These are phyloP conservation scores for Drosophila malerkotliana DNA, from an alignment of 1,140 invertebrate species.

Conservation along the genomic window DNA sequence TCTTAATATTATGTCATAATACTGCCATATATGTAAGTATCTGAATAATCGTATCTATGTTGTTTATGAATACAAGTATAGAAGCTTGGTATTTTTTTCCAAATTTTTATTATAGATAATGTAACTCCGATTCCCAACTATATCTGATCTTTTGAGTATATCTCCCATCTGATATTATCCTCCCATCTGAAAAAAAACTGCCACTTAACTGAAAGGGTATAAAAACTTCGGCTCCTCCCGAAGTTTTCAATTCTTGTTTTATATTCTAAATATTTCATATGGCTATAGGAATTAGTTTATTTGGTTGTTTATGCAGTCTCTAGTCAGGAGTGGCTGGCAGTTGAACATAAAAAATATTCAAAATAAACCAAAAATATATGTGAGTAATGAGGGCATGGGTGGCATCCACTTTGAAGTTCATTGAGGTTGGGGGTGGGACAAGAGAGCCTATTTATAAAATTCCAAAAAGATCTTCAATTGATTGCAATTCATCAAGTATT, in stretches of 20 bases:
- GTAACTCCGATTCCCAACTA: no score
- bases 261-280: constrained; percentile 72
- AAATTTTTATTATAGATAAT: no score
- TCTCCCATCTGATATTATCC: no score
- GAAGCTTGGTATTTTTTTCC: no score
- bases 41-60: no score
- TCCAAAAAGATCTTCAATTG: neutral
- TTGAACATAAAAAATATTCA: constrained; percentile 29
- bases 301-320: constrained; percentile 63
- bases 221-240: no score
- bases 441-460: neutral
- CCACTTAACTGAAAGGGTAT: no score
- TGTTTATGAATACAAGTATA: no score
- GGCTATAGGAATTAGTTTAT: constrained; percentile 62
- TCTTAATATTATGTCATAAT: no score
- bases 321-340: constrained; percentile 23
- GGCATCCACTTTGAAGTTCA: constrained; percentile 36
- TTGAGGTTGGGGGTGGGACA: neutral
- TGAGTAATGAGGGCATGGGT: constrained; percentile 17
- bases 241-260: constrained; percentile 3
- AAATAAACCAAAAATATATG: constrained; percentile 15
- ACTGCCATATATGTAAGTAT: no score
- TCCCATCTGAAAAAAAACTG: no score
- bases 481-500: neutral
- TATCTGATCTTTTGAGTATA: no score